Conservation (phyloP, 2,888 invertebrate species). For the Phengaris arion region DNA sequence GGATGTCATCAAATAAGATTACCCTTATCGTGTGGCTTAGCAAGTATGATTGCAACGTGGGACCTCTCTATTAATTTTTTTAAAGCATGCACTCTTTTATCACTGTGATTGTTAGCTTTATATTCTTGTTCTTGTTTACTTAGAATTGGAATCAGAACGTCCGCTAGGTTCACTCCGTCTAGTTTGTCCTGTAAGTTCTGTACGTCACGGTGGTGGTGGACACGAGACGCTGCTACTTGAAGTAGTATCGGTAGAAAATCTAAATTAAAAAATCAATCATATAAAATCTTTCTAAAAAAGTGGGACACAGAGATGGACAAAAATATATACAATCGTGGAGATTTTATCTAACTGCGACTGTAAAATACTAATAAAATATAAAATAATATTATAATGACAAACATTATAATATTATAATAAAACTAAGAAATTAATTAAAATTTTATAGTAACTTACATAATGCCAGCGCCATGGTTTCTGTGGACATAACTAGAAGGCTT, state of each 20-base stretch:
- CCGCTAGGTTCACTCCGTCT: background rate
- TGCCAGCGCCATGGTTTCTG: background rate
- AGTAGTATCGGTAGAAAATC: conserved; percentile 4
- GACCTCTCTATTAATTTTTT: conserved; percentile 4
- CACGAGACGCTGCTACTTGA: background rate
- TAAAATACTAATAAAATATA: too few species aligned
- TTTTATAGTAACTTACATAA: background rate
- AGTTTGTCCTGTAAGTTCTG: background rate
- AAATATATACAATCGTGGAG: too few species aligned
- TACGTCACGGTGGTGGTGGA: background rate
- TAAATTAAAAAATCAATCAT: background rate
- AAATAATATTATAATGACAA: too few species aligned
- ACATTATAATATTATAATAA: background rate
- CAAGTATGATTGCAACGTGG: background rate
- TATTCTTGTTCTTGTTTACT: conserved; percentile 14
- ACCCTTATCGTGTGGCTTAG: background rate
- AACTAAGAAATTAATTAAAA: background rate
- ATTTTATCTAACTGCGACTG: too few species aligned
- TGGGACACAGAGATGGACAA: too few species aligned
- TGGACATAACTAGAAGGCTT: background rate
- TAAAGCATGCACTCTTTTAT: background rate
- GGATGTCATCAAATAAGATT: too few species aligned
- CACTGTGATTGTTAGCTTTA: background rate
- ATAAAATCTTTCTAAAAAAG: too few species aligned
- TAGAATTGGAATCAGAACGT: background rate